Evolutionary conservation across 64 coral and sea anemone species (phyloP), one percentile per base, ranked within the genome.

Genomic region (Porites lutea): DNA sequence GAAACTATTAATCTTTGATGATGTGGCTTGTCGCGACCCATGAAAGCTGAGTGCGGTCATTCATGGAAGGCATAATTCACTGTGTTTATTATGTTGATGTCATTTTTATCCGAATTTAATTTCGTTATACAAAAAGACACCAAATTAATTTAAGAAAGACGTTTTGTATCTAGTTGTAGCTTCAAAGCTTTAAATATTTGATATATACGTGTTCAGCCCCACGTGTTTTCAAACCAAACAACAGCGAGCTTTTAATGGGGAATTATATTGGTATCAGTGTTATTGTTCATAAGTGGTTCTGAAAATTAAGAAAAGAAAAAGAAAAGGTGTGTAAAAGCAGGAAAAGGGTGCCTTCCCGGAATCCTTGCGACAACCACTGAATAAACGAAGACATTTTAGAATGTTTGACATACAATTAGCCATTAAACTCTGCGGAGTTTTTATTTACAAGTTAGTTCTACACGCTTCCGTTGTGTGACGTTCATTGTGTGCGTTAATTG

Each of bases 401-500:
- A 45, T 82, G 79, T 65, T 79, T 44, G 75, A 48, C 61, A 21
- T 79, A 48, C 75, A 45, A 69, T 89, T 70, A 55, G 75, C n/a
- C 75, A 68, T 89, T 57, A 78, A n/a, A 88, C 68, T 58, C 51
- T 14, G 54, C 16, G 51, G 54, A 75, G 57, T 50, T 64, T 62
- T 78, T 76, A 55, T 90, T 81, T 90, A 80, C 68, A 74, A 60
- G 48, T 78, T 81, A 50, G 49, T 74, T 74, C 19, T 16, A 79
- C 88, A 72, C 51, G 77, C 45, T 91, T 79, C 69, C 59, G 59
- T 91, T 73, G 86, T 61, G 55, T 83, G 89, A 91, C 89, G 64
- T 81, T 82, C 3, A 84, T 84, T 68, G 81, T 84, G 45, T 68
- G 61, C 48, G 62, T 12, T 84, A 91, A 91, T 91, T 91, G 54